phyloP scores from a whole-genome alignment of 2,888 invertebrate genomes.

The Lymantria monacha region DNA sequence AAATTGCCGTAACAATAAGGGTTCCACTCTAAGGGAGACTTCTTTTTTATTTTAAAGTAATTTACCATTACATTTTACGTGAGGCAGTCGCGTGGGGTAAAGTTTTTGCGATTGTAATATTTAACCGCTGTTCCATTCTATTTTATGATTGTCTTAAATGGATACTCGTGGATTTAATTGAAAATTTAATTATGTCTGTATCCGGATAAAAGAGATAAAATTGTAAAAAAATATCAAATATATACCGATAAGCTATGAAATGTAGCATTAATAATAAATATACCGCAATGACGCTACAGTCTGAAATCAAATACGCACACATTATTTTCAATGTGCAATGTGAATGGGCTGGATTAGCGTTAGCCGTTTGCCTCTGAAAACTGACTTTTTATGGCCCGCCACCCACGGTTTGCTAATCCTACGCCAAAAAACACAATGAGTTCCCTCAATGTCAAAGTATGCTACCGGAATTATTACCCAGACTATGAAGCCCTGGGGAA shows the following conservation, averaged over 20 bases:
- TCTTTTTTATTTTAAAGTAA: slow-evolving; percentile 51
- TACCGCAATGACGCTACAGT: slow-evolving; percentile 11
- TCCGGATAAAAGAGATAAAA: neutral
- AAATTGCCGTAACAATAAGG: slow-evolving; percentile 52
- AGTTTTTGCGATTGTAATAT: slow-evolving; percentile 39
- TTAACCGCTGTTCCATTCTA: slow-evolving; percentile 29
- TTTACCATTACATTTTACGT: slow-evolving; percentile 52
- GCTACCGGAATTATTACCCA: slow-evolving; percentile 71
- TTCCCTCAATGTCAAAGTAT: slow-evolving; percentile 55
- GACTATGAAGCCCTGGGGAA: slow-evolving; percentile 61
- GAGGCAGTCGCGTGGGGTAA: slow-evolving; percentile 42
- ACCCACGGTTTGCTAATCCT: slow-evolving; percentile 67
- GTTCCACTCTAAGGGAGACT: slow-evolving; percentile 40
- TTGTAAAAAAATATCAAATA: too few relatives aligned
- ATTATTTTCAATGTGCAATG: slow-evolving; percentile 48
- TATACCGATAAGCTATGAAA: slow-evolving; percentile 4
- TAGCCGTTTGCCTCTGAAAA: slow-evolving; percentile 47
- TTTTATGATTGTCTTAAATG: slow-evolving; percentile 34
- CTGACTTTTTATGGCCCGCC: slow-evolving; percentile 64
- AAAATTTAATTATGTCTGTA: slow-evolving; percentile 10
- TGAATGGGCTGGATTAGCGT: slow-evolving; percentile 51
- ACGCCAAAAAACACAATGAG: slow-evolving; percentile 75
- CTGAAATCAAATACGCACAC: slow-evolving; percentile 33
- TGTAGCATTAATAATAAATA: slow-evolving; percentile 15
- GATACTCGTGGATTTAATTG: slow-evolving; percentile 20